phyloP scores from a whole-genome alignment of 2,888 invertebrate genomes.

The Adineta ricciae region DNA sequence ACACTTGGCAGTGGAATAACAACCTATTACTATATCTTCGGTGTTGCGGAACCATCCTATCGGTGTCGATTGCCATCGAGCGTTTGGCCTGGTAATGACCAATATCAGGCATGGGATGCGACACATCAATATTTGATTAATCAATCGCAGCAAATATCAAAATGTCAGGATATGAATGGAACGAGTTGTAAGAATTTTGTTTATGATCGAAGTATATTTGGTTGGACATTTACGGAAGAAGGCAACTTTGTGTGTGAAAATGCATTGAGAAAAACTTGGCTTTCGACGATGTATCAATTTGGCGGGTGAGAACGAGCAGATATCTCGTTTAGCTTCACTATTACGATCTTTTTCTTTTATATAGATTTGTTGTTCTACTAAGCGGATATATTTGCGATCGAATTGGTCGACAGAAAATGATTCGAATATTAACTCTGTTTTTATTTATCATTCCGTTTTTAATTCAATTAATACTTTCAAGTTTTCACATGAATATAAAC shows the following conservation, averaged over 20 bases:
- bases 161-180: neutral
- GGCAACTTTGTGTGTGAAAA: neutral
- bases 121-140: neutral
- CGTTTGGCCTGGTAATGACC: neutral
- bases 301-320: neutral
- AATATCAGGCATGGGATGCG: neutral
- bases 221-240: constrained; percentile 3
- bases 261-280: neutral
- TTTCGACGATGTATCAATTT: neutral
- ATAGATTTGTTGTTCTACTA: neutral
- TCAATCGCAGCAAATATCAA: neutral
- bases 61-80: neutral
- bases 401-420: neutral
- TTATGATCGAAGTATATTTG: constrained; percentile 7
- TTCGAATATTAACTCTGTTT: neutral
- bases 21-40: neutral
- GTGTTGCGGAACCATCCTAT: neutral
- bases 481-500: neutral
- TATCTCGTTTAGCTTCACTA: neutral
- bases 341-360: neutral
- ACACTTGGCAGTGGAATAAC: neutral
- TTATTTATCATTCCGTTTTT: neutral
- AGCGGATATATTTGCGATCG: neutral
- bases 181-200: neutral
- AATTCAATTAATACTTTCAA: neutral